Evolutionary conservation across 2,113 vertebrate genomes (phyloP), one percentile per base, ranked within the genome.

Genomic region (Aplodontia rufa): DNA sequence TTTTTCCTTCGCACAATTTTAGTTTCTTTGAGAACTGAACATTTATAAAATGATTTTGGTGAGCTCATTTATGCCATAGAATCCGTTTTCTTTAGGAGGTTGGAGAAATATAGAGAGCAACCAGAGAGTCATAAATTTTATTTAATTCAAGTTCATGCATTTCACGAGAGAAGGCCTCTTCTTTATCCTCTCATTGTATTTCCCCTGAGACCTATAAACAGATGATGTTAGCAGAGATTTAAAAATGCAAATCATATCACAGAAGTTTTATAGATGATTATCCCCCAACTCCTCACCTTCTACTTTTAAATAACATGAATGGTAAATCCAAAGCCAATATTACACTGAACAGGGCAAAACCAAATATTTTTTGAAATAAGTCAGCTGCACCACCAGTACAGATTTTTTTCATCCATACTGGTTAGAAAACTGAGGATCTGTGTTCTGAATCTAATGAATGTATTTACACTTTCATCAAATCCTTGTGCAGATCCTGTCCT

Each of bases 91-190:
- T 88, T 37, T 86, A 51, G 66, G 53, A 92, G 74, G 28, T 11
- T 96, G 45, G 42, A 58, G 74, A 86, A 94, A 72, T 75, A 74
- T 68, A 53, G 92, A 90, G 72, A 95, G 74, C 42, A 93, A 35
- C 37, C 7, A 42, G 91, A 95, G 79, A 96, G 66, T 78, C 93
- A 88, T 94, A 95, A 96, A 97, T 95, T n/a, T 81, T 85, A 49
- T 78, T 94, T 95, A 93, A 96, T 82, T 95, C 16, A 8, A 82
- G 86, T 95, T 85, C 55, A 20, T 93, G 84, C 17, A 22, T 84
- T 94, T 97, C 71, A 71, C 49, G 62, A 94, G 83, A 76, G 64
- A 94, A 95, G 26, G 30, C 58, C 37, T 26, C 88, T 95, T 85
- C 92, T 93, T 92, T 37, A 74, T 69, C 72, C 28, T 94, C 85